phyloP scores from a whole-genome alignment of 2,113 vertebrate species.

The Dicerorhinus sumatrensis region DNA sequence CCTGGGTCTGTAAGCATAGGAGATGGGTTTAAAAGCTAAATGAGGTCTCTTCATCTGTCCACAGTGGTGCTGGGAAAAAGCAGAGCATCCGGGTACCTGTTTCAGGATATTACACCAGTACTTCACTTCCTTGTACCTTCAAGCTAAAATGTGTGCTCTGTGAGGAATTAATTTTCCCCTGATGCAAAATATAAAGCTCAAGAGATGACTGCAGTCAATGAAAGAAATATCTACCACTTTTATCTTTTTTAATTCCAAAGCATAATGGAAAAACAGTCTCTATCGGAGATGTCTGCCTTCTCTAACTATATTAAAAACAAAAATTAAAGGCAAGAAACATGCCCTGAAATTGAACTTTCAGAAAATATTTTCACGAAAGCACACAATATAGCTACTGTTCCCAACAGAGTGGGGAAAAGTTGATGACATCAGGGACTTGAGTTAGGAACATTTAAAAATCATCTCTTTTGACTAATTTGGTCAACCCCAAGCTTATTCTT shows the following conservation, averaged over 20 bases:
- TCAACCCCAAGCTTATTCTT: neutral
- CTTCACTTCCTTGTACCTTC: neutral
- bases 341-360: neutral
- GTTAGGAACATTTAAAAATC: neutral
- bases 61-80: neutral
- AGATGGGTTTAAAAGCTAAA: neutral
- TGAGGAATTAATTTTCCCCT: constrained; percentile 34
- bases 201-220: neutral
- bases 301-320: constrained; percentile 58
- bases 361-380: neutral
- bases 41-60: neutral
- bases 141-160: neutral
- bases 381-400: neutral
- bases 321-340: neutral
- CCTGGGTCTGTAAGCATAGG: neutral
- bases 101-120: constrained; percentile 52
- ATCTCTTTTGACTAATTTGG: neutral
- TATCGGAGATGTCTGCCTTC: constrained; percentile 41
- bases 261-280: neutral
- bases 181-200: neutral
- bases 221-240: constrained; percentile 17
- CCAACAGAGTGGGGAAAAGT: neutral
- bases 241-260: constrained; percentile 64
- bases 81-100: fast-evolving
- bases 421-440: neutral